These are phyloP conservation scores for Porites divaricata DNA, from an alignment of 92 coral and sea anemone species.

Conservation along the genomic window DNA sequence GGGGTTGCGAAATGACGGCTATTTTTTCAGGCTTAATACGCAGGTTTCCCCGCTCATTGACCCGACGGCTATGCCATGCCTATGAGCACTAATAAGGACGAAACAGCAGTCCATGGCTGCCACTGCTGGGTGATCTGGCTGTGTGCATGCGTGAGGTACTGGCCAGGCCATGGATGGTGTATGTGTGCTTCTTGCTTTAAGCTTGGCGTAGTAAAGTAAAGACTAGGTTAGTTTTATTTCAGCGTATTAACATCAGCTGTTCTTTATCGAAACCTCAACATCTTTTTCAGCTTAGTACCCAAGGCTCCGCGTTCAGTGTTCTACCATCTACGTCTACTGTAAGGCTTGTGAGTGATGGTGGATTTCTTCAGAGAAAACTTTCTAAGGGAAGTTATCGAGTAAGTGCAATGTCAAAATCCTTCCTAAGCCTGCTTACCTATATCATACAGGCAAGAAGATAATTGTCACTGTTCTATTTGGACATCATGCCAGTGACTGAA, in stretches of 20 bases:
- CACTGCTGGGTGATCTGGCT: too few species aligned
- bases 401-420: background rate
- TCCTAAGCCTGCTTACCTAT: background rate
- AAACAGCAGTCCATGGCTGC: too few species aligned
- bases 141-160: too few species aligned
- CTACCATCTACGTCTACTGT: background rate
- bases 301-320: conserved; percentile 1
- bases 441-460: background rate
- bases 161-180: too few species aligned
- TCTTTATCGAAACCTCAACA: background rate
- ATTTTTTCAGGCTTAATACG: too few species aligned
- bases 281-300: background rate
- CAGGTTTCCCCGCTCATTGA: too few species aligned
- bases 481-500: background rate
- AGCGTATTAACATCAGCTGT: background rate
- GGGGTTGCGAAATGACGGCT: too few species aligned
- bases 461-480: background rate
- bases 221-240: background rate
- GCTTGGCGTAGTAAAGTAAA: too few species aligned
- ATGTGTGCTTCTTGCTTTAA: too few species aligned
- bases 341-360: background rate
- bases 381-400: conserved; percentile 30
- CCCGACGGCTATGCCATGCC: too few species aligned
- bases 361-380: background rate
- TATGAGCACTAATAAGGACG: too few species aligned